Percentiles rank a stretch among this genome's conserved stretches.
These are phyloP conservation scores for Telmatochromis bifrenatus DNA, from an alignment of 2,113 vertebrate genomes.

Conservation along the genomic window DNA sequence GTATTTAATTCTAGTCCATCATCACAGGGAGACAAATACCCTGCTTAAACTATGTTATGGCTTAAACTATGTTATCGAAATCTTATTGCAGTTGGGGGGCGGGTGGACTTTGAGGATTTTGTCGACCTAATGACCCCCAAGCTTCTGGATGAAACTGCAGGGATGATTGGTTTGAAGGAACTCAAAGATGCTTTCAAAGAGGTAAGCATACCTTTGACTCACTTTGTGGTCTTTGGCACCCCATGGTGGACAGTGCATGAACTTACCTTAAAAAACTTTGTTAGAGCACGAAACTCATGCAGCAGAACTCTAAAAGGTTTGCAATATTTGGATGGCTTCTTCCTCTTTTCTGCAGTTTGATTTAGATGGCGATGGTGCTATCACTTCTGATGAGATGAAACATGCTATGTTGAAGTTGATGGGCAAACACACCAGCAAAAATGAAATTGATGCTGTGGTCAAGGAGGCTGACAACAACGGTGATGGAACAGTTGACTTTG, in stretches of 20 bases:
- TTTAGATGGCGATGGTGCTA: conserved; percentile 77
- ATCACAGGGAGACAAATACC: neutral
- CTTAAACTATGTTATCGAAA: neutral
- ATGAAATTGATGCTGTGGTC: conserved; percentile 77
- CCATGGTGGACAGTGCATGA: neutral
- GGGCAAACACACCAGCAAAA: conserved; percentile 68
- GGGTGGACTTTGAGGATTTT: conserved; percentile 82
- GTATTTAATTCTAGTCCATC: neutral
- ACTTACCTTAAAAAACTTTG: neutral
- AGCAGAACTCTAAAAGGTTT: neutral
- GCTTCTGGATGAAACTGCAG: conserved; percentile 80
- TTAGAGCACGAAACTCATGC: no score
- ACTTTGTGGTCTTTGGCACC: neutral
- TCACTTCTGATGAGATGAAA: conserved; percentile 76
- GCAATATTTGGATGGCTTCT: neutral
- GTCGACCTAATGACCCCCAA: conserved; percentile 83
- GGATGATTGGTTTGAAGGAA: conserved; percentile 85
- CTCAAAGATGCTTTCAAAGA: conserved; percentile 82
- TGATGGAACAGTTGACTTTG: conserved; percentile 84
- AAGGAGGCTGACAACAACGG: conserved; percentile 78
- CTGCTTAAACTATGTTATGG: neutral
- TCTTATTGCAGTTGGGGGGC: conserved; percentile 73
- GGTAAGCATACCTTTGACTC: conserved; percentile 47
- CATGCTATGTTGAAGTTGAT: conserved; percentile 76
- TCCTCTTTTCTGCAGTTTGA: conserved; percentile 70